These are phyloP conservation scores for Quadroppia sp. DNA, from an alignment of 2,888 invertebrate species.

Conservation along the genomic window DNA sequence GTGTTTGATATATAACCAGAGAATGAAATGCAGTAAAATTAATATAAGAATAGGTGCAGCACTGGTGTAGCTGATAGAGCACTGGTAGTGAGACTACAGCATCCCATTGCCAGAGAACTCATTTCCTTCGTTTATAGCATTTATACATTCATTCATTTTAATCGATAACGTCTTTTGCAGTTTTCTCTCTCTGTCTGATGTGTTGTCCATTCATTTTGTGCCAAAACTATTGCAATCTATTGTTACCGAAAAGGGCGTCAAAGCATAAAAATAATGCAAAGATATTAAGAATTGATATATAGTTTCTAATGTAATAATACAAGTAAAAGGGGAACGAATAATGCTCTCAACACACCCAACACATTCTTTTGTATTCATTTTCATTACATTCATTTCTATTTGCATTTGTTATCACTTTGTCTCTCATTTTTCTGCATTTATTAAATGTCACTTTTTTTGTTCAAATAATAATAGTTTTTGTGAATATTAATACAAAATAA, in stretches of 20 bases:
- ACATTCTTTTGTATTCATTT: slow-evolving; percentile 24
- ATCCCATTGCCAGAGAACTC: slow-evolving; percentile 8
- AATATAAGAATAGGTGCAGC: too few relatives aligned
- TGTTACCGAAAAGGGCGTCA: slow-evolving; percentile 30
- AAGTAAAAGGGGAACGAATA: slow-evolving; percentile 25
- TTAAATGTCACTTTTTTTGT: slow-evolving; percentile 31
- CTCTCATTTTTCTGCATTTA: slow-evolving; percentile 31
- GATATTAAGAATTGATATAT: slow-evolving; percentile 34
- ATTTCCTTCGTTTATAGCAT: too few relatives aligned
- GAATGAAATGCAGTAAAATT: too few relatives aligned
- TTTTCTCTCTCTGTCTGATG: slow-evolving; percentile 11
- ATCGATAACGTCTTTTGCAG: background rate
- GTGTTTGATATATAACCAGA: too few relatives aligned
- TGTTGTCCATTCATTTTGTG: slow-evolving; percentile 28
- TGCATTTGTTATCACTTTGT: slow-evolving; percentile 34
- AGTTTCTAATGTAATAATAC: slow-evolving; percentile 14
- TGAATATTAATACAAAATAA: slow-evolving; percentile 21
- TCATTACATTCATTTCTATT: slow-evolving; percentile 35
- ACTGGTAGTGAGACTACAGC: too few relatives aligned
- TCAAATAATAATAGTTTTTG: slow-evolving; percentile 3
- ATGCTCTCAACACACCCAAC: slow-evolving; percentile 12
- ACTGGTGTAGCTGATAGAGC: background rate
- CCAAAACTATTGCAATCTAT: slow-evolving; percentile 1
- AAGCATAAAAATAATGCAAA: slow-evolving; percentile 30
- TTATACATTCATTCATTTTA: slow-evolving; percentile 13